Evolutionary conservation across 2,888 invertebrate genomes (phyloP).

Genomic region (Cataglyphis altisquamis): DNA sequence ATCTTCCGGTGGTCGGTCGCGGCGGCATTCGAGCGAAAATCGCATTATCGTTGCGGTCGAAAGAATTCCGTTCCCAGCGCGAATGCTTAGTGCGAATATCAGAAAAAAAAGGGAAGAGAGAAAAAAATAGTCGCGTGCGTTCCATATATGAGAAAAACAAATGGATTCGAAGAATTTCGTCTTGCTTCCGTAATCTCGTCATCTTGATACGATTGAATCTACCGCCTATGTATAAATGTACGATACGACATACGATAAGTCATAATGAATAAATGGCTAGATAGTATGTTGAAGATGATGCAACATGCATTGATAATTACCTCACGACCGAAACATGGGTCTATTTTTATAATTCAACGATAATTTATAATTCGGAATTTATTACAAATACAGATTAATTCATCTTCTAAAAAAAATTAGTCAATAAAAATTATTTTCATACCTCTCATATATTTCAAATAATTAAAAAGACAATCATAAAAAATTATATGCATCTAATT

Average conservation of each 20-base stretch:
- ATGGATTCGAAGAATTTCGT: constrained; percentile 11
- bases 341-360: background rate
- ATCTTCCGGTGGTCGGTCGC: constrained; percentile 64
- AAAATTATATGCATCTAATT: background rate
- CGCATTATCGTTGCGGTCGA: constrained; percentile 68
- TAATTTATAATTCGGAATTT: constrained; percentile 9
- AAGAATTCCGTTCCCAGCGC: constrained; percentile 67
- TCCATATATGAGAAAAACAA: background rate
- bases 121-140: background rate
- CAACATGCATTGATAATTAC: constrained; percentile 10
- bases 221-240: constrained; percentile 5
- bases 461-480: background rate
- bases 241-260: constrained; percentile 15
- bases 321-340: background rate
- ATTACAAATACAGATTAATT: background rate
- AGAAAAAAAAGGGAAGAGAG: background rate
- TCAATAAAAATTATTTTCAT: background rate
- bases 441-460: background rate
- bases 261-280: constrained; percentile 6
- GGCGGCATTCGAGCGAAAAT: constrained; percentile 67
- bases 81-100: constrained; percentile 58
- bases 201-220: constrained; percentile 31
- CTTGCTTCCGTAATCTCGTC: constrained; percentile 16
- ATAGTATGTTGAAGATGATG: background rate
- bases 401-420: background rate